Evolutionary conservation across 2,797 vertebrate species (phyloP).

Genomic region (Phoebastria nigripes): DNA sequence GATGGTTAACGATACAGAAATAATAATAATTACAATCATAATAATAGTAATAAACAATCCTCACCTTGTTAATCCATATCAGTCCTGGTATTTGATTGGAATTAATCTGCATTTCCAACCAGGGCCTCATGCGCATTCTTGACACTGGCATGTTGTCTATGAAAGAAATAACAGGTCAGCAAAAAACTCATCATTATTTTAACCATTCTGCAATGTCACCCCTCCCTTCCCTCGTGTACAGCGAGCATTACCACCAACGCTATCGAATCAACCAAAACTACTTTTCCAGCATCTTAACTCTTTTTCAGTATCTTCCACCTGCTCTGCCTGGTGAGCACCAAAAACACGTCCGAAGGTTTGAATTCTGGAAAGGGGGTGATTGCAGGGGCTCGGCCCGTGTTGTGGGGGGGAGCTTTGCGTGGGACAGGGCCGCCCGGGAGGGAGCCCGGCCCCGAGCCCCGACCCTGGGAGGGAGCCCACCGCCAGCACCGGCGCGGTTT

Average conservation of each 20-base stretch:
- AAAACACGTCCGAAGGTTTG: not conserved
- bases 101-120: conserved; percentile 80
- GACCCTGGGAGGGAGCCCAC: not conserved
- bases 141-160: conserved; percentile 76
- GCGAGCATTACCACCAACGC: not conserved
- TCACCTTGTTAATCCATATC: conserved; percentile 80
- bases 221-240: not conserved
- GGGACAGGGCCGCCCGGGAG: accelerated
- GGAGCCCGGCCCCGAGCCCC: not conserved
- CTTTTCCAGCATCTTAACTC: not conserved
- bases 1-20: not conserved
- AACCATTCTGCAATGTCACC: not conserved
- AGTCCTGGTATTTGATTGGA: conserved; percentile 79
- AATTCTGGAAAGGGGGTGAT: not conserved
- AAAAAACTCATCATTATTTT: accelerated
- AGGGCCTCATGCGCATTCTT: conserved; percentile 82
- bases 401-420: not conserved
- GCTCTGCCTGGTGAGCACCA: not conserved
- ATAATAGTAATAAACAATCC: not conserved
- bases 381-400: not conserved
- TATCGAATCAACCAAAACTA: accelerated
- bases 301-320: not conserved
- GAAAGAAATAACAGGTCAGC: conserved; percentile 3
- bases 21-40: not conserved
- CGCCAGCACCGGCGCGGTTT: not conserved